Conservation (phyloP, 2,888 invertebrate species). For the Chrysotoxum bicinctum region DNA sequence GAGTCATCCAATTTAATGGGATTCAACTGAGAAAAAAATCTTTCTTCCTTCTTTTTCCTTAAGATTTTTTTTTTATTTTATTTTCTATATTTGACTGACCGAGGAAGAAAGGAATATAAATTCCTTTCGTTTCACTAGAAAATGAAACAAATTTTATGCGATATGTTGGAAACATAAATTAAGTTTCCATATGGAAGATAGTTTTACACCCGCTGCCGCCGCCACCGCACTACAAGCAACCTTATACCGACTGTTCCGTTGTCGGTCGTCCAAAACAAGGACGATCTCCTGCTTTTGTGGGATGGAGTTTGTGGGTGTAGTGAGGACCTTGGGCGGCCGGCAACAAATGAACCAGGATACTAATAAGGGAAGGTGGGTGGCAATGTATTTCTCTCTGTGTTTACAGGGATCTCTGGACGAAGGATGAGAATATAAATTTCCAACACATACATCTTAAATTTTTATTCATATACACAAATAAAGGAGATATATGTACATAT, state of each 20-base stretch:
- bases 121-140: constrained; percentile 70
- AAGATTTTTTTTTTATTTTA: constrained; percentile 30
- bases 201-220: constrained; percentile 71
- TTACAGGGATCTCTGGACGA: constrained; percentile 19
- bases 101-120: constrained; percentile 61
- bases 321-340: constrained; percentile 52
- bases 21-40: constrained; percentile 61
- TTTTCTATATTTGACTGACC: constrained; percentile 54
- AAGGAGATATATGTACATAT: neutral
- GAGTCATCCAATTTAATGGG: constrained; percentile 70
- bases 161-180: constrained; percentile 81
- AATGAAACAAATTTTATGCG: constrained; percentile 80
- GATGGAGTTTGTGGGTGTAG: constrained; percentile 9
- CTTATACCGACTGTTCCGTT: no score
- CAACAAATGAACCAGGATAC: constrained; percentile 71
- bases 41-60: constrained; percentile 24
- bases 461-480: neutral
- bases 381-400: constrained; percentile 9
- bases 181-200: constrained; percentile 82
- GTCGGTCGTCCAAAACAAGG: neutral
- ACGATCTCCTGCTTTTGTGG: constrained; percentile 2
- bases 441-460: constrained; percentile 34
- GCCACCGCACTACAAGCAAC: no score
- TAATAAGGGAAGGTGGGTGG: constrained; percentile 60
- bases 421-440: constrained; percentile 57